A percentile compares a stretch with the other conserved stretches of the same genome.
Conservation (phyloP, 2,797 vertebrate genomes). For the Bovichtus diacanthus region DNA sequence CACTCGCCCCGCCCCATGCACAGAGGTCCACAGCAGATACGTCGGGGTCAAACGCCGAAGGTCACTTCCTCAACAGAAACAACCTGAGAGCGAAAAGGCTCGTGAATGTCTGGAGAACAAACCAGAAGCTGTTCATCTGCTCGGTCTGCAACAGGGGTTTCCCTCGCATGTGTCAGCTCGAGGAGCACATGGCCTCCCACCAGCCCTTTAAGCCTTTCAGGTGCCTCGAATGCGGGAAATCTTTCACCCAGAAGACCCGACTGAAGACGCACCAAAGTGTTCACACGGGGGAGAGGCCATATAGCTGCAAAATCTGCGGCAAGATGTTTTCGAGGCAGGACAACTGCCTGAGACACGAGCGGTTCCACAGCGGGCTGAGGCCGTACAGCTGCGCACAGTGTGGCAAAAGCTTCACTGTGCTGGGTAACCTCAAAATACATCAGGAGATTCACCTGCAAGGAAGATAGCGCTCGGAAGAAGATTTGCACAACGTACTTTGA, state of each 20-base stretch:
- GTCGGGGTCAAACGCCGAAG: conserved; percentile 3
- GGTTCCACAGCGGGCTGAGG: conserved; percentile 79
- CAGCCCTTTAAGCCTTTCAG: conserved; percentile 73
- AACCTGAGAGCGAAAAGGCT: conserved; percentile 34
- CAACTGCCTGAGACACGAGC: conserved; percentile 81
- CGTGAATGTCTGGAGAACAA: conserved; percentile 44
- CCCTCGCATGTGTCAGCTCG: conserved; percentile 65
- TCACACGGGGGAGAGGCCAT: conserved; percentile 83
- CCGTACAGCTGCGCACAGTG: conserved; percentile 74
- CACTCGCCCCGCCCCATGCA: neutral
- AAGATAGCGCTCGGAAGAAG: conserved; percentile 21
- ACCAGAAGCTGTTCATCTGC: conserved; percentile 67
- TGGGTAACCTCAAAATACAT: conserved; percentile 75
- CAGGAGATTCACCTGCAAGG: conserved; percentile 69
- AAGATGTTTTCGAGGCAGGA: conserved; percentile 83
- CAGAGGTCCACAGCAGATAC: conserved; percentile 23
- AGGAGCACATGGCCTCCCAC: conserved; percentile 70
- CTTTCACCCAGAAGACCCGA: conserved; percentile 83
- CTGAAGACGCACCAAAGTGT: conserved; percentile 83
- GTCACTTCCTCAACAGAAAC: conserved; percentile 26
- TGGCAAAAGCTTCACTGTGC: conserved; percentile 74
- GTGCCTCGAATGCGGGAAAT: conserved; percentile 83
- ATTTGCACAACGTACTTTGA: neutral
- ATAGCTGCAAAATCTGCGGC: conserved; percentile 77
- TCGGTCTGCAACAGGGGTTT: conserved; percentile 69